These are phyloP conservation scores for Arion vulgaris DNA, from an alignment of 1,140 invertebrate species.

Conservation along the genomic window DNA sequence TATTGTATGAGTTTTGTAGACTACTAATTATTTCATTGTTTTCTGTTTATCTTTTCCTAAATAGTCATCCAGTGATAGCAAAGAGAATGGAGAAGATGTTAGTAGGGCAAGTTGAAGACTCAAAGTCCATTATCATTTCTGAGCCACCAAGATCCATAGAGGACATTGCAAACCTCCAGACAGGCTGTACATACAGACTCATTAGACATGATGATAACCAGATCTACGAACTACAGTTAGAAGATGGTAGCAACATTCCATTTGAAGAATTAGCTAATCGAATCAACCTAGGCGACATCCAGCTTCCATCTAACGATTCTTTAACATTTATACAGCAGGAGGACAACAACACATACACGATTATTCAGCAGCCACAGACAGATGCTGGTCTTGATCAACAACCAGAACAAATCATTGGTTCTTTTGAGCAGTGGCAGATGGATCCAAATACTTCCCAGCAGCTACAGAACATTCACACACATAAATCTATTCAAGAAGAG, in stretches of 20 bases:
- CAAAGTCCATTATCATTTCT: background rate
- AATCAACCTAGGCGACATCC: background rate
- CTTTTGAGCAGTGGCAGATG: background rate
- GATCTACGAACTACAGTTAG: conserved; percentile 21
- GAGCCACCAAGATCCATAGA: background rate
- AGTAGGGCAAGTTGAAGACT: background rate
- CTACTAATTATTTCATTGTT: background rate
- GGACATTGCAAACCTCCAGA: background rate
- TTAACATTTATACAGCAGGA: conserved; percentile 16
- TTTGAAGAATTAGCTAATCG: conserved; percentile 7
- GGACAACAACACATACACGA: background rate
- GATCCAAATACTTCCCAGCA: background rate
- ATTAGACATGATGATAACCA: background rate
- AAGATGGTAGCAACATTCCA: conserved; percentile 3
- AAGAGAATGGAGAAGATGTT: background rate
- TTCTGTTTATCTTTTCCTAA: background rate
- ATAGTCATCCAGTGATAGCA: background rate
- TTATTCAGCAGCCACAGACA: conserved; percentile 6
- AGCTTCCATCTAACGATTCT: background rate
- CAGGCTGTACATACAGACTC: conserved; percentile 20
- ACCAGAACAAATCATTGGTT: background rate
- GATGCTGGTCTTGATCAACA: background rate
- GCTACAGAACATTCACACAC: background rate
- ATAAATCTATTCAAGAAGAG: background rate
- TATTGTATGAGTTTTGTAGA: too few species aligned